A percentile compares a stretch with the other conserved stretches of the same genome.
Evolutionary conservation across 2,113 vertebrate genomes (phyloP).

Genomic region (Oreochromis aureus): DNA sequence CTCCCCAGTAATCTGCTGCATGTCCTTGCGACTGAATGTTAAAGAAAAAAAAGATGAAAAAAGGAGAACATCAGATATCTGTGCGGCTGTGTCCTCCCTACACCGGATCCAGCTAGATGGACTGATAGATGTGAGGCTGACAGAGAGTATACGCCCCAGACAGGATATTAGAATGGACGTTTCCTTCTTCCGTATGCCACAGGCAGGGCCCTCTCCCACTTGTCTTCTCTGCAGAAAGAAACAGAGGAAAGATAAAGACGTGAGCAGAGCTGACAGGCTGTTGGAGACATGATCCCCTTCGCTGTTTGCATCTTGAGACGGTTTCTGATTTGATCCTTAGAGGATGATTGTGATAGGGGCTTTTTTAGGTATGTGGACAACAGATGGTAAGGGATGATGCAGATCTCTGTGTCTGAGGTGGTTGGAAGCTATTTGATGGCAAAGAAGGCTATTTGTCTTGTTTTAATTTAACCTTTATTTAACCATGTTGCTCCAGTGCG

Average conservation of each 20-base stretch:
- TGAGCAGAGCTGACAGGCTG: constrained; percentile 60
- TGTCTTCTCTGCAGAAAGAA: constrained; percentile 46
- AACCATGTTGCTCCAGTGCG: neutral
- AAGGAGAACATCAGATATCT: constrained; percentile 62
- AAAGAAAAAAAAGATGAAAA: constrained; percentile 12
- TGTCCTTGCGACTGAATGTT: constrained; percentile 38
- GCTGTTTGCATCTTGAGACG: constrained; percentile 40
- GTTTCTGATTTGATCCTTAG: constrained; percentile 58
- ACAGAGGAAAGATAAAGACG: constrained; percentile 60
- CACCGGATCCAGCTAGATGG: constrained; percentile 56
- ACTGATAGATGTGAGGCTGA: constrained; percentile 56
- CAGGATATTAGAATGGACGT: constrained; percentile 72
- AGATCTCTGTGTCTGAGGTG: constrained; percentile 7
- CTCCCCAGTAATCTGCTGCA: constrained; percentile 1
- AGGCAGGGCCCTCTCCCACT: constrained; percentile 45
- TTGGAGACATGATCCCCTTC: constrained; percentile 26
- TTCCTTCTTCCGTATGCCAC: constrained; percentile 56
- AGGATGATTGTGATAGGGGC: constrained; percentile 37
- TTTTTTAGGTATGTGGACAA: neutral
- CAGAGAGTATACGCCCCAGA: constrained; percentile 35
- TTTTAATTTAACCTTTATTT: constrained; percentile 56
- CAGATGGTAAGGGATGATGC: constrained; percentile 20
- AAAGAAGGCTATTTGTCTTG: neutral
- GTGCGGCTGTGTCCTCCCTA: constrained; percentile 1
- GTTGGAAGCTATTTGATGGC: constrained; percentile 8